Conservation (phyloP, 2,888 invertebrate genomes). For the Callosobruchus maculatus region DNA sequence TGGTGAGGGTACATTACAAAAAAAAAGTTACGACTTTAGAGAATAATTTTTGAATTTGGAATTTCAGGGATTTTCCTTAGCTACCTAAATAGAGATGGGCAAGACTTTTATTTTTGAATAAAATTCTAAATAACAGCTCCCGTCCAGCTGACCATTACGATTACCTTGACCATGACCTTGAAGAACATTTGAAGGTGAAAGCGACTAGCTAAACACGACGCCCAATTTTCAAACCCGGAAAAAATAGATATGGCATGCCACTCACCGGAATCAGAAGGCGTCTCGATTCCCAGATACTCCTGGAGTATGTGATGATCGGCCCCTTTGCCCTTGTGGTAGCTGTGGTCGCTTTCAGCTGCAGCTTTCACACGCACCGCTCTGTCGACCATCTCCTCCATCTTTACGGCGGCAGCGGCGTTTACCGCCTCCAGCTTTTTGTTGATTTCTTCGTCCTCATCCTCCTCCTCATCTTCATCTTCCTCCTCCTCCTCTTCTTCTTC, state of each 20-base stretch:
- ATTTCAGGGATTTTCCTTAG: too few species aligned
- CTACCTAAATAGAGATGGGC: too few species aligned
- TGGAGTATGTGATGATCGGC: conserved; percentile 55
- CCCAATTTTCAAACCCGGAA: neutral
- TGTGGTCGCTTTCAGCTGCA: conserved; percentile 57
- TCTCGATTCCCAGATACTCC: conserved; percentile 66
- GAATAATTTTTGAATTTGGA: too few species aligned
- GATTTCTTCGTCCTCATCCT: conserved; percentile 31
- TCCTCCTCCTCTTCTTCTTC: conserved; percentile 36
- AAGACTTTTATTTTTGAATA: too few species aligned
- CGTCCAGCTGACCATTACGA: too few species aligned
- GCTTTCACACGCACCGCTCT: conserved; percentile 10
- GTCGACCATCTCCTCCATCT: conserved; percentile 19
- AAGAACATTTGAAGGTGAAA: too few species aligned
- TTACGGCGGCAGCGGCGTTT: conserved; percentile 38
- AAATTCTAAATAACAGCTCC: too few species aligned
- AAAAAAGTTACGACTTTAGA: too few species aligned
- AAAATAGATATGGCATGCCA: conserved; percentile 26
- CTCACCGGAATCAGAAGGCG: conserved; percentile 89
- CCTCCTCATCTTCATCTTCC: conserved; percentile 34
- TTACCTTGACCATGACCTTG: too few species aligned
- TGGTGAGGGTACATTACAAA: too few species aligned
- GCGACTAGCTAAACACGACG: too few species aligned
- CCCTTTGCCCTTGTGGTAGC: conserved; percentile 64
- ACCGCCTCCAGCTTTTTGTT: conserved; percentile 43